A percentile compares a stretch with the other conserved stretches of the same genome.
Conservation (phyloP, 2,888 invertebrate species). For the Zaprionus bogoriensis region DNA sequence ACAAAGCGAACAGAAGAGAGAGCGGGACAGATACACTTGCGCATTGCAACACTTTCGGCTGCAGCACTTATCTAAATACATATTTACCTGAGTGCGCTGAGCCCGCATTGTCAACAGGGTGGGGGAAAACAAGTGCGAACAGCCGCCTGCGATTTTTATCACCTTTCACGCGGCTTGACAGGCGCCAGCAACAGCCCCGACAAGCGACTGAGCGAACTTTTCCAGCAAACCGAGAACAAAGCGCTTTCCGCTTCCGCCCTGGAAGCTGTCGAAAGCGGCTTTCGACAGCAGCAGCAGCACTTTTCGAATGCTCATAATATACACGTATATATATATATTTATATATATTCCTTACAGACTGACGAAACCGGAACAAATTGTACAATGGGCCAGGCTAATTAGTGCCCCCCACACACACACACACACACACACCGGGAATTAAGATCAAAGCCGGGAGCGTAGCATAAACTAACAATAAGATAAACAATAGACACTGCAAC, state of each 20-base stretch:
- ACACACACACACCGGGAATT: constrained; percentile 19
- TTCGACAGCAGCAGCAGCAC: constrained; percentile 42
- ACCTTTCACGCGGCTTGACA: constrained; percentile 55
- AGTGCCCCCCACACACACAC: constrained; percentile 26
- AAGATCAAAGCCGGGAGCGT: constrained; percentile 36
- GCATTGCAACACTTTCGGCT: constrained; percentile 44
- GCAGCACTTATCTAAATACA: constrained; percentile 73
- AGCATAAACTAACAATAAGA: constrained; percentile 41
- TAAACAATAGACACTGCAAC: constrained; percentile 43
- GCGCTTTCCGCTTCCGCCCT: constrained; percentile 50
- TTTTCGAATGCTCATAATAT: neutral
- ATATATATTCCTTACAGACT: constrained; percentile 13
- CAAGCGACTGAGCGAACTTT: constrained; percentile 55
- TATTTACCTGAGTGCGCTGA: constrained; percentile 56
- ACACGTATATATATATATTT: neutral
- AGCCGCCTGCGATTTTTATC: constrained; percentile 64
- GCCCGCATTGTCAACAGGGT: constrained; percentile 36
- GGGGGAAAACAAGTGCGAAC: neutral
- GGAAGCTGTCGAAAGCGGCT: constrained; percentile 55
- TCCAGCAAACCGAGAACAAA: constrained; percentile 35
- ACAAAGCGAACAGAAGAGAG: neutral
- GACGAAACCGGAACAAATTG: constrained; percentile 66
- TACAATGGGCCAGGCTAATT: constrained; percentile 41
- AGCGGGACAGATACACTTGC: constrained; percentile 5
- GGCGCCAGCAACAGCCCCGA: constrained; percentile 62